A percentile compares a stretch with the other conserved stretches of the same genome.
phyloP scores from a whole-genome alignment of 2,113 vertebrate genomes.

The Ochotona curzoniae region DNA sequence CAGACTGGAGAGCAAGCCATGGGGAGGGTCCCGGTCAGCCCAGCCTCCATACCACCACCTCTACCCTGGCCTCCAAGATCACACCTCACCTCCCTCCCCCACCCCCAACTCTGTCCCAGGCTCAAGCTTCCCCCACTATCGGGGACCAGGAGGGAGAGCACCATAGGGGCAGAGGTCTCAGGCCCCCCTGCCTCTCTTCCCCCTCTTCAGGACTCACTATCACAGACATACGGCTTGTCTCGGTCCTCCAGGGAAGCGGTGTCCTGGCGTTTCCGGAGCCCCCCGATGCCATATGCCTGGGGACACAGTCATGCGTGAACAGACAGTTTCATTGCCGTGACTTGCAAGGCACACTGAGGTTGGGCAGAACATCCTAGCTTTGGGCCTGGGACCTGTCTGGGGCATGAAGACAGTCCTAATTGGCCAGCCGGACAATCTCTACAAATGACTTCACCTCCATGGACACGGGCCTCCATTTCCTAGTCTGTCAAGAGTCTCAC shows the following conservation, averaged over 20 bases:
- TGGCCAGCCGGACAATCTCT: not conserved
- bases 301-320: constrained; percentile 16
- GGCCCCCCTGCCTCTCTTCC: constrained; percentile 27
- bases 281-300: constrained; percentile 93
- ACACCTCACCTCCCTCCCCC: not conserved
- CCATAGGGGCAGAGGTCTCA: not conserved
- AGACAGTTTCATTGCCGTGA: not conserved
- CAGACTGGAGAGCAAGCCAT: constrained; percentile 87
- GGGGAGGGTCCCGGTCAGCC: constrained; percentile 48
- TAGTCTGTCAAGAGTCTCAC: not conserved
- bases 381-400: not conserved
- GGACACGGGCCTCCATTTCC: not conserved
- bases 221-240: constrained; percentile 97
- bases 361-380: not conserved
- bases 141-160: not conserved
- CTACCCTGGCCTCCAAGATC: constrained; percentile 52
- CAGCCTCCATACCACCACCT: not conserved
- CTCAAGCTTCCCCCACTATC: not conserved
- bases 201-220: constrained; percentile 90
- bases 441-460: not conserved
- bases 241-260: constrained; percentile 92
- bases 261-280: constrained; percentile 95
- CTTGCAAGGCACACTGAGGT: not conserved
- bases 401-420: not conserved
- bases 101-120: not conserved